Evolutionary conservation across 2,797 vertebrate species (phyloP).

Genomic region (Falco cherrug): DNA sequence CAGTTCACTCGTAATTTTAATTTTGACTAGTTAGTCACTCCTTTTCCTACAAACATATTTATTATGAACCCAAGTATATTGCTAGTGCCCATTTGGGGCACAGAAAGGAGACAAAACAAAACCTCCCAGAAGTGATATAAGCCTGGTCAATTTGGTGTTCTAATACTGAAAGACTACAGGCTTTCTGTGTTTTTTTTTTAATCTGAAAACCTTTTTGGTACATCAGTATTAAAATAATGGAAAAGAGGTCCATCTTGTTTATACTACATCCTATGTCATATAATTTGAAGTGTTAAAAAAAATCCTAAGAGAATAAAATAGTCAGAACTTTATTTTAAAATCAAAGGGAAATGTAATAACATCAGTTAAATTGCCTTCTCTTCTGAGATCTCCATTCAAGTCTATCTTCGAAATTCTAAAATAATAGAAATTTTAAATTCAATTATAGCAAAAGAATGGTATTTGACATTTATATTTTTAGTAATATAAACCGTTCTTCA

Average conservation of each 20-base stretch:
- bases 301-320: not conserved
- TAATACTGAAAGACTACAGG: not conserved
- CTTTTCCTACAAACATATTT: not conserved
- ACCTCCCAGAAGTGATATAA: not conserved
- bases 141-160: not conserved
- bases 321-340: not conserved
- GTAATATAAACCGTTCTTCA: not conserved
- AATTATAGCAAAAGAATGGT: not conserved
- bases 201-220: not conserved
- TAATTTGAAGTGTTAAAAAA: not conserved
- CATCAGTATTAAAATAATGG: not conserved
- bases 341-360: not conserved
- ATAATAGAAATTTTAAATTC: not conserved
- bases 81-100: not conserved
- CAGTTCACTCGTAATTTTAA: not conserved
- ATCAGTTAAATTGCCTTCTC: not conserved
- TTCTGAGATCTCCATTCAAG: not conserved
- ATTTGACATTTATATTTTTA: not conserved
- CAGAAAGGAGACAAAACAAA: not conserved
- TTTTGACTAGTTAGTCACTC: not conserved
- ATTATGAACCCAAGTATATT: not conserved
- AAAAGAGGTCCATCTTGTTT: not conserved
- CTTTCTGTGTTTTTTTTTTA: rapidly evolving
- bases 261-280: not conserved
- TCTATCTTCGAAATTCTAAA: not conserved